phyloP scores from a whole-genome alignment of 2,888 invertebrate species.

The Stenolophus ochropezus region DNA sequence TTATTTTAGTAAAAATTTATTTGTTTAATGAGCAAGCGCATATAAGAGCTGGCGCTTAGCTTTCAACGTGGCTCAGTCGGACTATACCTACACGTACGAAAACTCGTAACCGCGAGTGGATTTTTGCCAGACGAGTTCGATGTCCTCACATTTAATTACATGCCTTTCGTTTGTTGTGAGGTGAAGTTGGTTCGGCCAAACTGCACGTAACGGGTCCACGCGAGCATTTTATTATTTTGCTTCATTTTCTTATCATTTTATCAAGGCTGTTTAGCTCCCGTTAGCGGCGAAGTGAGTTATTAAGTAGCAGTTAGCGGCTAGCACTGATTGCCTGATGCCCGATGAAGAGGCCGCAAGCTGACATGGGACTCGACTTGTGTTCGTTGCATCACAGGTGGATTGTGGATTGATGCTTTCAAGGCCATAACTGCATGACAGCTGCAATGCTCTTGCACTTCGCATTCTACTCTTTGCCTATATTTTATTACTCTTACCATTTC shows the following conservation, averaged over 20 bases:
- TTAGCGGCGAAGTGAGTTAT: constrained; percentile 48
- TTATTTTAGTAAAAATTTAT: too few relatives aligned
- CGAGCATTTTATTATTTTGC: constrained; percentile 43
- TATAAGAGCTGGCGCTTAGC: too few relatives aligned
- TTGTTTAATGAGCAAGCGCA: too few relatives aligned
- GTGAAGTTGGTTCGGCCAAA: constrained; percentile 23
- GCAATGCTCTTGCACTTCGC: neutral
- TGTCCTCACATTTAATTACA: constrained; percentile 38
- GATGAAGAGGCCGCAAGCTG: too few relatives aligned
- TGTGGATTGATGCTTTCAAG: constrained; percentile 20
- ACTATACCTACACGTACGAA: neutral
- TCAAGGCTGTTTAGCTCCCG: constrained; percentile 52
- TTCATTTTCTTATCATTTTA: constrained; percentile 53
- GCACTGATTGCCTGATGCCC: constrained; percentile 34
- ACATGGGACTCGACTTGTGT: too few relatives aligned
- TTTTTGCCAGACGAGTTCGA: constrained; percentile 40
- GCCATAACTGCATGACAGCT: constrained; percentile 31
- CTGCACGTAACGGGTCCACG: constrained; percentile 36
- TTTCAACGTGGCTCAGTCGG: too few relatives aligned
- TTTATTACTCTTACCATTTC: neutral
- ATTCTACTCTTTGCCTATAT: neutral
- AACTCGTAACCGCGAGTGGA: constrained; percentile 6
- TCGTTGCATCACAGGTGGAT: constrained; percentile 21
- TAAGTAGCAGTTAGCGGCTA: constrained; percentile 34
- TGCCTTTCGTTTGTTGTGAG: constrained; percentile 37